Conservation (phyloP, 2,797 vertebrate genomes). For the Ceyx erithaca region DNA sequence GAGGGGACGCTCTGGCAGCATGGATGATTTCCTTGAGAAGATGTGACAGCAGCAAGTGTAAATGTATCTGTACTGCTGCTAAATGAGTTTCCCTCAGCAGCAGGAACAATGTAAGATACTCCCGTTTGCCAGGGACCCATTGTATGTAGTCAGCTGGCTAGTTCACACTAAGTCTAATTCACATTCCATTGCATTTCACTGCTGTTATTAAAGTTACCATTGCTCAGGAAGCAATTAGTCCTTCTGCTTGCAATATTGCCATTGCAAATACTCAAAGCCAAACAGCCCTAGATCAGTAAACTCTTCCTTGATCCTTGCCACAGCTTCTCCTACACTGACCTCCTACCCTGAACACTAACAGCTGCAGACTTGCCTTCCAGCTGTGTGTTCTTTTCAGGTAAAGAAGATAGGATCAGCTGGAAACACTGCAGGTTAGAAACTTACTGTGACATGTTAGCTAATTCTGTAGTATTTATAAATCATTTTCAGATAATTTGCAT, state of each 20-base stretch:
- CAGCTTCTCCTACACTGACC: not conserved
- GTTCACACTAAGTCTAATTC: not conserved
- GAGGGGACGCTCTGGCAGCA: not conserved
- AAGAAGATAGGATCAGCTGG: not conserved
- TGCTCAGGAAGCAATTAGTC: constrained; percentile 14
- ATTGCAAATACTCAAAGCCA: not conserved
- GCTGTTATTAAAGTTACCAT: not conserved
- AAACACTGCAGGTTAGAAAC: not conserved
- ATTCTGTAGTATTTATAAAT: not conserved
- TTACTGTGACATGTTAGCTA: not conserved
- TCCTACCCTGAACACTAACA: not conserved
- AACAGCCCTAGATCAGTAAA: not conserved
- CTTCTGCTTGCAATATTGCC: not conserved
- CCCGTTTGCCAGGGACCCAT: not conserved
- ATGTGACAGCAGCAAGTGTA: not conserved
- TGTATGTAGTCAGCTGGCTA: not conserved
- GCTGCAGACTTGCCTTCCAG: not conserved
- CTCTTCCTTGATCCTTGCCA: not conserved
- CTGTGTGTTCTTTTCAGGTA: not conserved
- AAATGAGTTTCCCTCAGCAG: not conserved
- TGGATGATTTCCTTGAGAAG: not conserved
- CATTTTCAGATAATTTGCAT: not conserved
- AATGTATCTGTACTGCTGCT: not conserved
- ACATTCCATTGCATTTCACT: not conserved
- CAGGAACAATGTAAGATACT: not conserved